Percentiles rank a stretch among this genome's conserved stretches.
phyloP scores from a whole-genome alignment of 1,140 invertebrate species.

The Delia radicum region DNA sequence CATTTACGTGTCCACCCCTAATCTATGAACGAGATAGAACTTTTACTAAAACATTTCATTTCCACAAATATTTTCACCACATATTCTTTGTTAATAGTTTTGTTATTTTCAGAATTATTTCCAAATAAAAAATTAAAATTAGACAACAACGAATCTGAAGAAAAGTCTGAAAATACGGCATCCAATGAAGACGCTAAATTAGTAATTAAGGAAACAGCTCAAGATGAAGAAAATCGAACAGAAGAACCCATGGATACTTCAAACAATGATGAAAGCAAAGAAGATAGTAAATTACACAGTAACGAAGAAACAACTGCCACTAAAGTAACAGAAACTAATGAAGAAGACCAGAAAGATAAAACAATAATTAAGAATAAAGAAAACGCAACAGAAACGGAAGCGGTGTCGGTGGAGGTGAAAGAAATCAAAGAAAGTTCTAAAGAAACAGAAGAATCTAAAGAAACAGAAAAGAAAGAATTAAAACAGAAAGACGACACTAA shows the following conservation, averaged over 20 bases:
- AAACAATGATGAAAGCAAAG: not conserved
- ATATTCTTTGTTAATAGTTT: no score
- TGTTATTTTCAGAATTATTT: slow-evolving; percentile 34
- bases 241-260: not conserved
- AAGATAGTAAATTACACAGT: not conserved
- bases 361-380: not conserved
- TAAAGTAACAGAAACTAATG: not conserved
- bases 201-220: not conserved
- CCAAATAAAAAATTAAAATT: slow-evolving; percentile 46
- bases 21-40: no score
- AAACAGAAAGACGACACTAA: not conserved
- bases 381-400: not conserved
- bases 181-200: not conserved
- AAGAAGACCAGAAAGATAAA: not conserved
- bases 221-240: not conserved
- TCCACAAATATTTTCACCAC: no score
- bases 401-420: no score
- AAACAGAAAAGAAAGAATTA: not conserved
- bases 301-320: not conserved
- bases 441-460: not conserved
- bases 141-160: slow-evolving; percentile 34
- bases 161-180: slow-evolving; percentile 32
- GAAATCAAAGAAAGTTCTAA: not conserved
- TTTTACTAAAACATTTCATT: not conserved
- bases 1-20: no score